A percentile compares a stretch with the other conserved stretches of the same genome.
Evolutionary conservation across 2,113 vertebrate species (phyloP).

Genomic region (Notarius quadriscutis): DNA sequence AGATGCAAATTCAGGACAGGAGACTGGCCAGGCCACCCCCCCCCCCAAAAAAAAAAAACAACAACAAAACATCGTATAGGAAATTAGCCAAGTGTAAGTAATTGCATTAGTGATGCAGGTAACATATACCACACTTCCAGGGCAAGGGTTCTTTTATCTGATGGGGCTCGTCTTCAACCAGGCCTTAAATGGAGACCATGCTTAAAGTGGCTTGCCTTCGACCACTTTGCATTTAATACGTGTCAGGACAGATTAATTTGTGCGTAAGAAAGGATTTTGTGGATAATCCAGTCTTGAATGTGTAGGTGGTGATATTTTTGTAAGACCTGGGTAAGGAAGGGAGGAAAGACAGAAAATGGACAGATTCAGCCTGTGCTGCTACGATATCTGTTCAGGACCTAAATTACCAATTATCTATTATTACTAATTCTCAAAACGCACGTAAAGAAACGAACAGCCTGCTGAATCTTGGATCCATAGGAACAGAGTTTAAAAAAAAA

Average conservation of each 20-base stretch:
- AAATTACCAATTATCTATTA: neutral
- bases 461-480: neutral
- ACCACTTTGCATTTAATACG: conserved; percentile 14
- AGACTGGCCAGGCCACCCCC: conserved; percentile 19
- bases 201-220: conserved; percentile 13
- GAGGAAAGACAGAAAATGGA: neutral
- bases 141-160: conserved; percentile 46
- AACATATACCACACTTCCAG: conserved; percentile 46
- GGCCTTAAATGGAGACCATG: conserved; percentile 28
- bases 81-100: conserved; percentile 44
- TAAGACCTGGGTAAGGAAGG: neutral
- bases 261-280: conserved; percentile 13
- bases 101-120: conserved; percentile 50
- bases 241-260: conserved; percentile 21
- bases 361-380: neutral
- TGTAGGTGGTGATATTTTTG: neutral
- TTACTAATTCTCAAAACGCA: neutral
- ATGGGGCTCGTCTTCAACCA: conserved; percentile 32
- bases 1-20: conserved; percentile 38
- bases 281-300: conserved; percentile 13
- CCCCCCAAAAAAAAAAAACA: neutral
- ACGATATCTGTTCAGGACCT: neutral
- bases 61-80: neutral
- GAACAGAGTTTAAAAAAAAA: neutral
- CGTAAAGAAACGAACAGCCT: neutral